Percentiles rank a stretch among this genome's conserved stretches.
These are phyloP conservation scores for Hecatera dysodea DNA, from an alignment of 2,888 invertebrate genomes.

Conservation along the genomic window DNA sequence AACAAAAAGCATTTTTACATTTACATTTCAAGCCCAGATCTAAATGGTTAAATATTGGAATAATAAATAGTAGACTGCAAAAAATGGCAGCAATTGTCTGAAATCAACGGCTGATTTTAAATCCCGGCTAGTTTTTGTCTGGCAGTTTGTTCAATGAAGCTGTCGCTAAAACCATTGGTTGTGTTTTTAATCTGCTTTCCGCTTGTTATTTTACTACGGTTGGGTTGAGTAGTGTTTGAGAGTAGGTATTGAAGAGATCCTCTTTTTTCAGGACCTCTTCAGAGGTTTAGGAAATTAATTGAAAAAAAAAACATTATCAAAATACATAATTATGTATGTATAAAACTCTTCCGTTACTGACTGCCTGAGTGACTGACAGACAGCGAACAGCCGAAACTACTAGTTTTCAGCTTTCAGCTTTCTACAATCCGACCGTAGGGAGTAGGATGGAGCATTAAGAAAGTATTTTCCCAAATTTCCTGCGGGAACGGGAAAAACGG, in stretches of 20 bases:
- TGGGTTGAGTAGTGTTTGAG: not conserved
- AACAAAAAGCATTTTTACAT: not conserved
- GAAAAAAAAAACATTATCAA: no score
- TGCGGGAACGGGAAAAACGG: no score
- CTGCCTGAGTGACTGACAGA: no score
- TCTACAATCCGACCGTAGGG: no score
- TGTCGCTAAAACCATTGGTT: slow-evolving; percentile 16
- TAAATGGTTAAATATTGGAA: not conserved
- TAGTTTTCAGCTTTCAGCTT: no score
- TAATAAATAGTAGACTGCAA: not conserved
- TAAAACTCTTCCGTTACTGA: no score
- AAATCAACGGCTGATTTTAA: slow-evolving; percentile 6
- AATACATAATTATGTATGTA: no score
- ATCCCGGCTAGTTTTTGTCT: slow-evolving; percentile 18
- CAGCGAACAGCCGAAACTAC: no score
- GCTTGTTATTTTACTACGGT: slow-evolving; percentile 17
- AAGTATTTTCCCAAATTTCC: no score
- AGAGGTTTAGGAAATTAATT: no score
- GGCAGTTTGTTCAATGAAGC: slow-evolving; percentile 27
- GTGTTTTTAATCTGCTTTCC: slow-evolving; percentile 18
- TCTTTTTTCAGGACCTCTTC: no score
- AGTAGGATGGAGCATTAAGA: no score
- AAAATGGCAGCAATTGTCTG: not conserved
- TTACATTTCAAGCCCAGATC: not conserved
- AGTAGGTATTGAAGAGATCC: not conserved